These are phyloP conservation scores for Pammene aurita DNA, from an alignment of 2,888 invertebrate genomes.

Conservation along the genomic window DNA sequence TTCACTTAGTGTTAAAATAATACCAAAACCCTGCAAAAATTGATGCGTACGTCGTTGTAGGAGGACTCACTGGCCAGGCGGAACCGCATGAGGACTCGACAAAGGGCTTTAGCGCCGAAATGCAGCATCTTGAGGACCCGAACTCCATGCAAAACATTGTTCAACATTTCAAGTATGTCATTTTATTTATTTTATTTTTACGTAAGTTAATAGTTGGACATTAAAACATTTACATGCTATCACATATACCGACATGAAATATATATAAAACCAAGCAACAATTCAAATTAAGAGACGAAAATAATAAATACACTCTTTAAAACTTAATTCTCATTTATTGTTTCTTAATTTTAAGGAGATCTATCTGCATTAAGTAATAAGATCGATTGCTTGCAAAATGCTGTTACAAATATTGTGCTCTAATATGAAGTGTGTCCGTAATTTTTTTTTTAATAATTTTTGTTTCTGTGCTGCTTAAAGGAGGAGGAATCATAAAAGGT, in stretches of 20 bases:
- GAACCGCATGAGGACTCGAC: constrained; percentile 55
- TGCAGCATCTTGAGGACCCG: constrained; percentile 56
- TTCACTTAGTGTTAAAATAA: neutral
- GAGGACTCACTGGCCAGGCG: constrained; percentile 60
- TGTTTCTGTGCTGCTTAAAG: constrained; percentile 52
- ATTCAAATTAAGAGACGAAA: too few species aligned
- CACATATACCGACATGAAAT: neutral
- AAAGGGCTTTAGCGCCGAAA: constrained; percentile 54
- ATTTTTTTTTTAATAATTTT: constrained; percentile 13
- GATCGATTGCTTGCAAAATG: too few species aligned
- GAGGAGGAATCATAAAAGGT: constrained; percentile 74
- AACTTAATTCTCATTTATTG: too few species aligned
- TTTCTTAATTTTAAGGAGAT: too few species aligned
- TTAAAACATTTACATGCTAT: too few species aligned
- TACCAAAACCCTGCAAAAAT: neutral
- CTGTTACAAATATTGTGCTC: too few species aligned
- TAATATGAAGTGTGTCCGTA: too few species aligned
- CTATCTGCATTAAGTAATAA: too few species aligned
- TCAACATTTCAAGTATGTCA: constrained; percentile 66
- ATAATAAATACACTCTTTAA: too few species aligned
- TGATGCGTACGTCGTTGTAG: constrained; percentile 35
- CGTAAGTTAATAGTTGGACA: neutral
- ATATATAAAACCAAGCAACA: too few species aligned
- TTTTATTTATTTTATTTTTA: neutral
- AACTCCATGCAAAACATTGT: constrained; percentile 66